Evolutionary conservation across 2,888 invertebrate genomes (phyloP).

Genomic region (Endotricha flammealis): DNA sequence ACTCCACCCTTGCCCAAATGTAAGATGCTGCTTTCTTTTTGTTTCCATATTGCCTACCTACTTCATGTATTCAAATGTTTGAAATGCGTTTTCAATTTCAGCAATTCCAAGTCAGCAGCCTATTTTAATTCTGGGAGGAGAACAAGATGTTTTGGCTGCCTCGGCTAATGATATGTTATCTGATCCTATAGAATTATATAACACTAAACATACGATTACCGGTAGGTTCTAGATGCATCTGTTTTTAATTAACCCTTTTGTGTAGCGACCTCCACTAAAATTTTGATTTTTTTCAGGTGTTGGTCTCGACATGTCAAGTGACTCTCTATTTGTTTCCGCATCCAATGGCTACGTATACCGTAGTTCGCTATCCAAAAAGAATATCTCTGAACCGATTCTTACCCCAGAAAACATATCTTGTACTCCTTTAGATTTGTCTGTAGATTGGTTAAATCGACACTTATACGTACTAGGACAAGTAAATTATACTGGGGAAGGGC

Average conservation of each 20-base stretch:
- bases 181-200: constrained; percentile 82
- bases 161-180: constrained; percentile 82
- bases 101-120: constrained; percentile 83
- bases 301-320: constrained; percentile 85
- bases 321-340: constrained; percentile 87
- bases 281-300: constrained; percentile 77
- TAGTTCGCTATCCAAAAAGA: constrained; percentile 68
- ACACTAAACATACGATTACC: constrained; percentile 69
- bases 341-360: constrained; percentile 81
- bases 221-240: constrained; percentile 33
- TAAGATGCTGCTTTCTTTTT: constrained; percentile 33
- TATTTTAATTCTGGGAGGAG: constrained; percentile 83
- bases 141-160: constrained; percentile 82
- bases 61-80: not conserved
- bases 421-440: constrained; percentile 83
- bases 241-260: too few species aligned
- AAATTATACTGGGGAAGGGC: constrained; percentile 58
- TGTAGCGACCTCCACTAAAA: too few species aligned
- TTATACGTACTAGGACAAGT: constrained; percentile 90
- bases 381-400: constrained; percentile 67
- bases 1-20: constrained; percentile 83
- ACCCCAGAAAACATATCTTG: constrained; percentile 79
- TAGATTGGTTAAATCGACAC: constrained; percentile 93
- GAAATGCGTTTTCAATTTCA: constrained; percentile 38
- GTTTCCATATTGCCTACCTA: not conserved